Evolutionary conservation across 2,797 vertebrate genomes (phyloP).

Genomic region (Botia almorhae): DNA sequence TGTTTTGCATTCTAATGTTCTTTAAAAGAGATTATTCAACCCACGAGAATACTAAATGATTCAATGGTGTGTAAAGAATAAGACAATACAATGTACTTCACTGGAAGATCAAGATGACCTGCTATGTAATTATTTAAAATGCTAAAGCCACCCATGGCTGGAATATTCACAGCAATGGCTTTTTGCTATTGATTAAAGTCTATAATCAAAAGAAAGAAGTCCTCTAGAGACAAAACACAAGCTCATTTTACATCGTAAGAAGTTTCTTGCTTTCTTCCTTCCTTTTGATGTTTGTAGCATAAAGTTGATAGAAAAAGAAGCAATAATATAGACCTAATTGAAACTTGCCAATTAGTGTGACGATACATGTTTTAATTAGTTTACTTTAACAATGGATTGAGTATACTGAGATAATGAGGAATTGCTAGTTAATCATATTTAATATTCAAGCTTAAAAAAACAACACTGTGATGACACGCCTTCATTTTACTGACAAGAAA

Average conservation of each 20-base stretch:
- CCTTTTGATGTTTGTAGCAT: slow-evolving; percentile 6
- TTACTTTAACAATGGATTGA: slow-evolving; percentile 3
- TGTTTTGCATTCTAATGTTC: slow-evolving; percentile 46
- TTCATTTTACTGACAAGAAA: background rate
- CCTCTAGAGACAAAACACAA: slow-evolving; percentile 14
- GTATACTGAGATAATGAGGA: slow-evolving; percentile 15
- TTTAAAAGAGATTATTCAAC: slow-evolving; percentile 26
- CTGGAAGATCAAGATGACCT: slow-evolving; percentile 35
- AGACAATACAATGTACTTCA: slow-evolving; percentile 21
- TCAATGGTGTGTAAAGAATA: slow-evolving; percentile 27
- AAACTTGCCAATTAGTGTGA: slow-evolving; percentile 31
- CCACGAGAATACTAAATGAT: slow-evolving; percentile 32
- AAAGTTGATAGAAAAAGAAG: background rate
- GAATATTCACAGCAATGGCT: background rate
- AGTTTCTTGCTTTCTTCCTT: slow-evolving; percentile 20
- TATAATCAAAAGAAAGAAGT: slow-evolving; percentile 30
- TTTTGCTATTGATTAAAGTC: slow-evolving; percentile 23
- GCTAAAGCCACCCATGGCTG: slow-evolving; percentile 8
- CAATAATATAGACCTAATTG: background rate
- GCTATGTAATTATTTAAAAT: slow-evolving; percentile 47
- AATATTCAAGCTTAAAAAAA: background rate
- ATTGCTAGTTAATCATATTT: slow-evolving; percentile 6
- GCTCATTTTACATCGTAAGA: slow-evolving; percentile 2
- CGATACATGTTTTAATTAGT: slow-evolving; percentile 1
- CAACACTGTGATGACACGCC: background rate